Conservation (phyloP, 2,113 vertebrate species). For the Dinomys branickii region DNA sequence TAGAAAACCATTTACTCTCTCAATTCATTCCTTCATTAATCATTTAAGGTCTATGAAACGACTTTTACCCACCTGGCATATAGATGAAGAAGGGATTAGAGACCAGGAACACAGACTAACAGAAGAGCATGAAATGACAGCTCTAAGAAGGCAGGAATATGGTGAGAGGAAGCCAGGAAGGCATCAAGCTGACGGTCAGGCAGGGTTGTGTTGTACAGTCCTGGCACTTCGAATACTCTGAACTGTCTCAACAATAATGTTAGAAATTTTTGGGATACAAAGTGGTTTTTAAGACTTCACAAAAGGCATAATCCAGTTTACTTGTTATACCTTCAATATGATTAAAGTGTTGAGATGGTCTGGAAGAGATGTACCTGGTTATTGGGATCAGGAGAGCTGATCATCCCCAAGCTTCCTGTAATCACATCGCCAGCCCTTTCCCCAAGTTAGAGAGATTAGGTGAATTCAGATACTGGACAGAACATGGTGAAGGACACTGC, state of each 20-base stretch:
- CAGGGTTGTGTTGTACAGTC: background rate
- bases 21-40: background rate
- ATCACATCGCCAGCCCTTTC: background rate
- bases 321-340: background rate
- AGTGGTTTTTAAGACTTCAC: background rate
- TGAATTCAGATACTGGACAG: background rate
- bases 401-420: background rate
- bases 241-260: background rate
- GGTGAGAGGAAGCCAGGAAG: background rate
- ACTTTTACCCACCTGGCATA: background rate
- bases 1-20: background rate
- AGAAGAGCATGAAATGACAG: background rate
- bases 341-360: background rate
- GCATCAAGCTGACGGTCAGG: no score
- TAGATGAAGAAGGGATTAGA: background rate
- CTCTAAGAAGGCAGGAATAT: background rate
- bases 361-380: background rate
- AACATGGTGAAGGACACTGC: background rate
- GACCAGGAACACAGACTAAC: background rate
- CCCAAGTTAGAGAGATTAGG: background rate
- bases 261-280: background rate
- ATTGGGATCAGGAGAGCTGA: background rate
- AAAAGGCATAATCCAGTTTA: background rate
- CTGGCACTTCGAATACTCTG: background rate
- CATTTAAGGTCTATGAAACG: slow-evolving; percentile 16